These are phyloP conservation scores for Chaetodon trifascialis DNA, from an alignment of 2,113 vertebrate species.

Conservation along the genomic window DNA sequence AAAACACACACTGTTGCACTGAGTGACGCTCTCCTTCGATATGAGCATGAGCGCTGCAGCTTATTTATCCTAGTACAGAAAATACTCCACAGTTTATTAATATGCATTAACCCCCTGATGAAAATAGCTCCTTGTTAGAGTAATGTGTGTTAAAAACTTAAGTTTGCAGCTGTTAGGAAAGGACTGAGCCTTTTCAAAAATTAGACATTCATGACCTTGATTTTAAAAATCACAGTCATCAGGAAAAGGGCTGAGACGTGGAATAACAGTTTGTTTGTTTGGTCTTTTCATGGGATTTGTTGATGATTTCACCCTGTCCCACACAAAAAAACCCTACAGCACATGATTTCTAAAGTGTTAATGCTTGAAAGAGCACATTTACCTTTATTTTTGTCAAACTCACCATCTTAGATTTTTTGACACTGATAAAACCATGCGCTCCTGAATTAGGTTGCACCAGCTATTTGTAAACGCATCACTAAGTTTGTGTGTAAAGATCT, in stretches of 20 bases:
- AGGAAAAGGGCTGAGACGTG: no score
- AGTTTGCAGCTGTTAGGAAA: no score
- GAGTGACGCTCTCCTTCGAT: neutral
- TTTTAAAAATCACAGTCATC: no score
- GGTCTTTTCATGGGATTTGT: no score
- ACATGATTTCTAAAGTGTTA: neutral
- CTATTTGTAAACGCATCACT: neutral
- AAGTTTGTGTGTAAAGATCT: neutral
- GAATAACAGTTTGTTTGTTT: no score
- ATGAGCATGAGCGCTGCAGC: neutral
- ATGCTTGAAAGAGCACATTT: neutral
- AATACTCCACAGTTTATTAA: neutral
- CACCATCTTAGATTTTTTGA: no score
- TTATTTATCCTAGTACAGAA: neutral
- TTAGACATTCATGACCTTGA: no score
- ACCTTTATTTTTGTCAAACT: neutral
- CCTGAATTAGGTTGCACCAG: neutral
- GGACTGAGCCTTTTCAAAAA: no score
- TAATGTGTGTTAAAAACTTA: no score
- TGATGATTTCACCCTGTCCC: neutral
- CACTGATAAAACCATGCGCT: no score
- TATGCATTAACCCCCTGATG: neutral
- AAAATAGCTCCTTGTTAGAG: neutral
- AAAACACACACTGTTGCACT: neutral
- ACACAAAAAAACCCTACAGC: neutral